phyloP scores from a whole-genome alignment of 2,888 invertebrate species.

The Phlogophora meticulosa region DNA sequence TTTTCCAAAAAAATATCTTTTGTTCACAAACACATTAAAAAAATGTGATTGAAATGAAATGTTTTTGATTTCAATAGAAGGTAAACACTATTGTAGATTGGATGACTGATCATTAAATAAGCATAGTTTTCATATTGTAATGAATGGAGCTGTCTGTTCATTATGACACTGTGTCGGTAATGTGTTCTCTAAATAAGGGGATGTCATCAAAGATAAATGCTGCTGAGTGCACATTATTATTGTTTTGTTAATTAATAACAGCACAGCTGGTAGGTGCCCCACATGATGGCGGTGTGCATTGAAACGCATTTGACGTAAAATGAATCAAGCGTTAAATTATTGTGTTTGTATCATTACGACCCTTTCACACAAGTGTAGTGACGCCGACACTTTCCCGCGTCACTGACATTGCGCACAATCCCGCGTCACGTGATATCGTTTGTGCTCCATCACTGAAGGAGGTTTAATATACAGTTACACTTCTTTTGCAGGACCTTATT shows the following conservation, averaged over 20 bases:
- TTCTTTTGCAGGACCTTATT: too few relatives aligned
- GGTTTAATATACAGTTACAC: not conserved
- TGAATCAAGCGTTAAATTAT: not conserved
- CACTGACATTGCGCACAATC: not conserved
- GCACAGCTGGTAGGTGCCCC: not conserved
- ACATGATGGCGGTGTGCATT: not conserved
- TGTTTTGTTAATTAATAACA: slow-evolving; percentile 6
- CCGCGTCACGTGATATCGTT: not conserved
- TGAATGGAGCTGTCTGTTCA: slow-evolving; percentile 21
- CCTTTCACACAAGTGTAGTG: not conserved
- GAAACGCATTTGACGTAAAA: not conserved
- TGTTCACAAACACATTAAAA: too few relatives aligned
- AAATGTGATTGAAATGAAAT: too few relatives aligned
- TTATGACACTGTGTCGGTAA: not conserved
- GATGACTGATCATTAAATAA: not conserved
- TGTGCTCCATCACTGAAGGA: not conserved
- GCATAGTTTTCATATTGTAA: not conserved
- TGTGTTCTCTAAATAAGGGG: slow-evolving; percentile 11
- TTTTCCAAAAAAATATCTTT: too few relatives aligned
- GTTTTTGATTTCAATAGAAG: too few relatives aligned
- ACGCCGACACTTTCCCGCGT: not conserved
- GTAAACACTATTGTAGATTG: too few relatives aligned
- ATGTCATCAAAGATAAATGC: slow-evolving; percentile 12
- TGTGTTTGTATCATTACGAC: not conserved
- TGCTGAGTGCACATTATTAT: slow-evolving; percentile 8